Conservation (phyloP, 2,113 vertebrate genomes). For the Austrofundulus limnaeus region DNA sequence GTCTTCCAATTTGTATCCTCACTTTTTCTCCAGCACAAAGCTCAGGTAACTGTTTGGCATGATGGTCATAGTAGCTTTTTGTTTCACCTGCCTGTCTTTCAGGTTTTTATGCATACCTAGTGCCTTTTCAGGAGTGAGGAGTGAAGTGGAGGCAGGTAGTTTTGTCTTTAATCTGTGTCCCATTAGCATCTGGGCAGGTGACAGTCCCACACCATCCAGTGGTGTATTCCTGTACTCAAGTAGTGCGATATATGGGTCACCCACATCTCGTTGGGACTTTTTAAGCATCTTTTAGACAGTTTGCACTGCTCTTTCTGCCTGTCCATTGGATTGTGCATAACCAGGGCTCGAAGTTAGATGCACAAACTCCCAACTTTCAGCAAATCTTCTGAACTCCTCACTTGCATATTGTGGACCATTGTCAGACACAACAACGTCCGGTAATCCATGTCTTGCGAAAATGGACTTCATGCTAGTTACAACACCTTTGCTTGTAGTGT, state of each 20-base stretch:
- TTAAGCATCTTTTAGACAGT: background rate
- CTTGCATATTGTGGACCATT: background rate
- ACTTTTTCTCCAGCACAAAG: background rate
- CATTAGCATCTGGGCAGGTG: background rate
- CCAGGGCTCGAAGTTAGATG: background rate
- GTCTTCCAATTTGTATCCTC: background rate
- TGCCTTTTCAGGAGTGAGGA: background rate
- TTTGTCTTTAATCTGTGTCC: background rate
- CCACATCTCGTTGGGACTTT: background rate
- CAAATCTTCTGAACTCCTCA: background rate
- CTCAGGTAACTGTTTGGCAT: background rate
- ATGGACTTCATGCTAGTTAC: background rate
- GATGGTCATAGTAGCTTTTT: background rate
- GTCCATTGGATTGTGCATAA: background rate
- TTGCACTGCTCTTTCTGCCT: background rate
- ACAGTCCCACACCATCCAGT: background rate
- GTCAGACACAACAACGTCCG: background rate
- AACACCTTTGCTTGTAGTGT: background rate
- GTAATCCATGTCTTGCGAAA: background rate
- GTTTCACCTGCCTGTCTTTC: background rate
- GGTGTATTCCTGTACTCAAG: background rate
- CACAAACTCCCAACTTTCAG: background rate
- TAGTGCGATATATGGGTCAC: background rate
- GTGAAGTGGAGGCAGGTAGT: background rate
- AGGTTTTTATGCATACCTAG: background rate